These are phyloP conservation scores for Pheosia gnoma DNA, from an alignment of 2,888 invertebrate genomes.

Conservation along the genomic window DNA sequence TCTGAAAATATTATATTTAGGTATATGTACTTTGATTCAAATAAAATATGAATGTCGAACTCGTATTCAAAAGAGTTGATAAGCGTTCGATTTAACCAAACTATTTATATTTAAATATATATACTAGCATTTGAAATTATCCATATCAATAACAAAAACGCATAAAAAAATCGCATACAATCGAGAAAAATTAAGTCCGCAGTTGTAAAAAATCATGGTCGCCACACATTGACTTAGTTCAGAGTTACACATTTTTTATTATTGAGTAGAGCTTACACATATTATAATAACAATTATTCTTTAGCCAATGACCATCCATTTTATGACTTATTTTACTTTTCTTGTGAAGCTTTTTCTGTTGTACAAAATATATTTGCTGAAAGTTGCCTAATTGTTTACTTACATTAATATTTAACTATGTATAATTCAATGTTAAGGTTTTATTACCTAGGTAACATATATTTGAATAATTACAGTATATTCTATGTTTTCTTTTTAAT, in stretches of 20 bases:
- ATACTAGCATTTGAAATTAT: too few species aligned
- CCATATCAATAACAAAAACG: too few species aligned
- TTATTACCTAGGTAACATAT: slow-evolving; percentile 45
- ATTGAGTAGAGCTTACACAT: too few species aligned
- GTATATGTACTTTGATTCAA: too few species aligned
- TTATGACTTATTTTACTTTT: slow-evolving; percentile 19
- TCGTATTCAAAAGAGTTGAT: too few species aligned
- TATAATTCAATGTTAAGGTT: background rate
- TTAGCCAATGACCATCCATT: background rate
- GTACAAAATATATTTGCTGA: slow-evolving; percentile 34
- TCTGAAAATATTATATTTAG: background rate
- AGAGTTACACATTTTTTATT: too few species aligned
- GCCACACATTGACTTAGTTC: too few species aligned
- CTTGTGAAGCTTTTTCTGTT: slow-evolving; percentile 21
- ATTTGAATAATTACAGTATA: slow-evolving; percentile 44
- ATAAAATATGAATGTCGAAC: too few species aligned
- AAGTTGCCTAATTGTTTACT: background rate
- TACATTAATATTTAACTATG: slow-evolving; percentile 39
- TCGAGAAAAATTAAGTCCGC: background rate
- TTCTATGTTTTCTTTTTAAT: slow-evolving; percentile 59
- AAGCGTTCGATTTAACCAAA: too few species aligned
- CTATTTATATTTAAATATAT: too few species aligned
- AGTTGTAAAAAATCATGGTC: background rate
- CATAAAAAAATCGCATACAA: too few species aligned
- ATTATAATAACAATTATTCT: too few species aligned